These are phyloP conservation scores for Setipinna tenuifilis DNA, from an alignment of 2,797 vertebrate genomes.

Conservation along the genomic window DNA sequence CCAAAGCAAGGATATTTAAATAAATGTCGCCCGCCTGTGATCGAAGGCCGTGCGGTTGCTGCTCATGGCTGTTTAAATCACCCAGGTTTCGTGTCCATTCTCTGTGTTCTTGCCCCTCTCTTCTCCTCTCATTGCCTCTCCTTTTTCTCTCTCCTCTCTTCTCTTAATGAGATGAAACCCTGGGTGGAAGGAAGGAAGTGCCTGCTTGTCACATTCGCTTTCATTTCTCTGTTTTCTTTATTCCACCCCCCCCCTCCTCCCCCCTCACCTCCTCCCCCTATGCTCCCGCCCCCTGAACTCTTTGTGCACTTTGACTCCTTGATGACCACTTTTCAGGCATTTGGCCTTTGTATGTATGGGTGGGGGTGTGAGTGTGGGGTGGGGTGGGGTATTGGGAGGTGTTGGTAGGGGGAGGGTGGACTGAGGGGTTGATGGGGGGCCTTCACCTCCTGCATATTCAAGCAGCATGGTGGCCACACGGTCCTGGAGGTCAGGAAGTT, in stretches of 20 bases:
- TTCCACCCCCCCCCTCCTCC: constrained; percentile 61
- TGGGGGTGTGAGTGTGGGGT: constrained; percentile 32
- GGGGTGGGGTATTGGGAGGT: background rate
- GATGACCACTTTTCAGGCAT: constrained; percentile 65
- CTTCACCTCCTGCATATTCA: constrained; percentile 58
- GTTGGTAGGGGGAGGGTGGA: background rate
- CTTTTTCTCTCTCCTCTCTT: constrained; percentile 29
- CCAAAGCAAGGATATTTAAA: constrained; percentile 47
- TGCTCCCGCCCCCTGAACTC: constrained; percentile 71
- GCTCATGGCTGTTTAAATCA: constrained; percentile 37
- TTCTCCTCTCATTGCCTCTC: background rate
- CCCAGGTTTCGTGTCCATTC: background rate
- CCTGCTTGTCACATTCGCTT: constrained; percentile 15
- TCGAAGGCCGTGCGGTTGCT: background rate
- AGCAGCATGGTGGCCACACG: constrained; percentile 51
- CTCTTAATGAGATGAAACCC: constrained; percentile 43
- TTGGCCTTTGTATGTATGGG: constrained; percentile 57
- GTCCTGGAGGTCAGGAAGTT: constrained; percentile 62
- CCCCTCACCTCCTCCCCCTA: constrained; percentile 53
- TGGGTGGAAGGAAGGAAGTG: constrained; percentile 8
- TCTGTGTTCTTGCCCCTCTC: background rate
- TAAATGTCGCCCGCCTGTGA: constrained; percentile 40
- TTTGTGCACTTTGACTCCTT: constrained; percentile 72
- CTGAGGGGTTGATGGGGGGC: constrained; percentile 37
- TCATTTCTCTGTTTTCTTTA: constrained; percentile 48